phyloP scores from a whole-genome alignment of 2,113 vertebrate species.

The Prochilodus magdalenae region DNA sequence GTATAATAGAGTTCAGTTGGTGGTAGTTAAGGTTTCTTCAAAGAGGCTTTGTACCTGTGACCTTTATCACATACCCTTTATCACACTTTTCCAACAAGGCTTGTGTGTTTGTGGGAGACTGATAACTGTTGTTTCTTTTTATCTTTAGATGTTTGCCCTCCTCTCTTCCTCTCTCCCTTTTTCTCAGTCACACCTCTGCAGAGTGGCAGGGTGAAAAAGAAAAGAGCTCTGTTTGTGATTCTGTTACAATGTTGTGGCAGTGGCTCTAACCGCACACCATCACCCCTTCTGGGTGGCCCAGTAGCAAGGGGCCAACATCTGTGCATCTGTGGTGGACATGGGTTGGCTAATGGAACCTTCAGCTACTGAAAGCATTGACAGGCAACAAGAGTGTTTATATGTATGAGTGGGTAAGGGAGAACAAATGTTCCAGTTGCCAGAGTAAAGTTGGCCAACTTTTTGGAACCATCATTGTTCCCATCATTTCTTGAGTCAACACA shows the following conservation, averaged over 20 bases:
- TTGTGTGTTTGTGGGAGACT: neutral
- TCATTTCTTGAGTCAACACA: too few relatives aligned
- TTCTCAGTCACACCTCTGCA: conserved; percentile 10
- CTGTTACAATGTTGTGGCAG: conserved; percentile 11
- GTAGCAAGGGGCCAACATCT: conserved; percentile 62
- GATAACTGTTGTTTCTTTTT: conserved; percentile 2
- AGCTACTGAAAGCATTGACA: conserved; percentile 40
- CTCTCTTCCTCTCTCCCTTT: neutral
- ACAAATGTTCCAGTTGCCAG: too few relatives aligned
- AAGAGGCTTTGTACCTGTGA: neutral
- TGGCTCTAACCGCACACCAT: conserved; percentile 8
- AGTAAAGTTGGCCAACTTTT: too few relatives aligned
- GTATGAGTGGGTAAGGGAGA: too few relatives aligned
- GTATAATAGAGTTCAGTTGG: neutral
- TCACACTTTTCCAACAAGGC: neutral
- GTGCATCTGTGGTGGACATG: conserved; percentile 44
- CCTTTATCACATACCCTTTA: neutral
- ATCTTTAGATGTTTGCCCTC: neutral
- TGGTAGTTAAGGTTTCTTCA: neutral
- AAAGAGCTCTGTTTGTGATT: conserved; percentile 31
- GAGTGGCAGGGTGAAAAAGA: conserved; percentile 17
- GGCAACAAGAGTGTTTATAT: conserved; percentile 9
- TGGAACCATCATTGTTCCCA: too few relatives aligned
- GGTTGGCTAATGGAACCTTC: conserved; percentile 25
- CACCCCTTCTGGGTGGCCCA: conserved; percentile 58